These are phyloP conservation scores for Tamias sibiricus DNA, from an alignment of 2,113 vertebrate genomes.

Conservation along the genomic window DNA sequence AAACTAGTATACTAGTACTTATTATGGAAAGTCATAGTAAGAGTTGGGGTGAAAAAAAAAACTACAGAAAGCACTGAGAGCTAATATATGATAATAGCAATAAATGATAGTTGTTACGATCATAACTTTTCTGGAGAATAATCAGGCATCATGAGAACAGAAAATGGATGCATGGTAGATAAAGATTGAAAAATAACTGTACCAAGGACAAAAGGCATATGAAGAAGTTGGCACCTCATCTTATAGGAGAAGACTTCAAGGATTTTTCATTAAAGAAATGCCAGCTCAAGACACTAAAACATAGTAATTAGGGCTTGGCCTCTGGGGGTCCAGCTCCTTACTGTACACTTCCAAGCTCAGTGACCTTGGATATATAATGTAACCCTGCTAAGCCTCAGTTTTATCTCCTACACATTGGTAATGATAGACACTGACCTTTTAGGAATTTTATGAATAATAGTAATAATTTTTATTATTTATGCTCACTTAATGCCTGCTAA, in stretches of 20 bases:
- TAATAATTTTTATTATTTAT: background rate
- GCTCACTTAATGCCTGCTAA: background rate
- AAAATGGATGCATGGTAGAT: background rate
- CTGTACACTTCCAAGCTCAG: background rate
- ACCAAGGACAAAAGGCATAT: background rate
- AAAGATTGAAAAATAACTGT: background rate
- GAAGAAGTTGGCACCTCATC: background rate
- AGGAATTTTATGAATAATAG: background rate
- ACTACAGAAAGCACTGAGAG: conserved; percentile 24
- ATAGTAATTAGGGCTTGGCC: background rate
- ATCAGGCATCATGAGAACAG: background rate
- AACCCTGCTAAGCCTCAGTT: background rate
- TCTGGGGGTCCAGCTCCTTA: background rate
- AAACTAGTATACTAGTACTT: background rate
- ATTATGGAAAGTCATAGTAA: background rate
- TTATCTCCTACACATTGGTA: background rate
- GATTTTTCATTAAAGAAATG: background rate
- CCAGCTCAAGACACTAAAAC: background rate
- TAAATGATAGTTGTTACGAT: background rate
- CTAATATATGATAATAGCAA: background rate
- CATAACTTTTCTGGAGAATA: background rate
- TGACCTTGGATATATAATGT: background rate
- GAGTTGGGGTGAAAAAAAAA: conserved; percentile 3
- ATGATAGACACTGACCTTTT: background rate
- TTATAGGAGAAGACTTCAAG: background rate